Percentiles rank a stretch among this genome's conserved stretches.
Conservation (phyloP, 2,113 vertebrate species). For the Neogobius melanostomus region DNA sequence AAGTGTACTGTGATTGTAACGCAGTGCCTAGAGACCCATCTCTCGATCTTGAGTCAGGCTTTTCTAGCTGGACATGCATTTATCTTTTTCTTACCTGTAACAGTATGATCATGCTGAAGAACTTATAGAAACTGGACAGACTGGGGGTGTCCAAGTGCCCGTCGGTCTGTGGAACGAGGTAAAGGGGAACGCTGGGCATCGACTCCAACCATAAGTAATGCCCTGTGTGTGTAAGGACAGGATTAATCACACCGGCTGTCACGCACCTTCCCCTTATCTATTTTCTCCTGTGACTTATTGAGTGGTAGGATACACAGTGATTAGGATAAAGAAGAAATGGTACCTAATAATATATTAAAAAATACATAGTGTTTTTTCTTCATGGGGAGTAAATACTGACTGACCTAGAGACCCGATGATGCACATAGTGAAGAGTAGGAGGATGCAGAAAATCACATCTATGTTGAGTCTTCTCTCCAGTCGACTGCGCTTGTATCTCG, state of each 20-base stretch:
- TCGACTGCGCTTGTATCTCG: conserved; percentile 93
- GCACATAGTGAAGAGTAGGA: conserved; percentile 90
- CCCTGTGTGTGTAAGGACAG: conserved; percentile 76
- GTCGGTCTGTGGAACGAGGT: conserved; percentile 77
- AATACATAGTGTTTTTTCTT: conserved; percentile 24
- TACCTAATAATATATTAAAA: conserved; percentile 27
- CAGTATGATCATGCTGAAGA: conserved; percentile 95
- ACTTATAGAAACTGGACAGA: conserved; percentile 86
- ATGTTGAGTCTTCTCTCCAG: conserved; percentile 86
- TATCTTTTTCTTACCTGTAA: conserved; percentile 82
- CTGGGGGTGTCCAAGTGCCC: conserved; percentile 72
- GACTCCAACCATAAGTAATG: conserved; percentile 82
- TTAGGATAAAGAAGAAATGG: conserved; percentile 17
- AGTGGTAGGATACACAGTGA: conserved; percentile 30
- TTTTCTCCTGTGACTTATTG: conserved; percentile 18
- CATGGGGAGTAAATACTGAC: conserved; percentile 38
- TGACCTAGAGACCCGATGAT: conserved; percentile 86
- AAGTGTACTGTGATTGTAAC: background rate
- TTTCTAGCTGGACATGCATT: too few species aligned
- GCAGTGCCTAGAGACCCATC: too few species aligned
- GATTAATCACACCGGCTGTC: conserved; percentile 56
- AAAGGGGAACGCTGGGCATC: conserved; percentile 78
- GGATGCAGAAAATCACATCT: conserved; percentile 85
- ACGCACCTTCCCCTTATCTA: conserved; percentile 35
- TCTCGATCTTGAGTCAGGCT: too few species aligned